Conservation (phyloP, 2,797 vertebrate species). For the Notolepis coatsorum region DNA sequence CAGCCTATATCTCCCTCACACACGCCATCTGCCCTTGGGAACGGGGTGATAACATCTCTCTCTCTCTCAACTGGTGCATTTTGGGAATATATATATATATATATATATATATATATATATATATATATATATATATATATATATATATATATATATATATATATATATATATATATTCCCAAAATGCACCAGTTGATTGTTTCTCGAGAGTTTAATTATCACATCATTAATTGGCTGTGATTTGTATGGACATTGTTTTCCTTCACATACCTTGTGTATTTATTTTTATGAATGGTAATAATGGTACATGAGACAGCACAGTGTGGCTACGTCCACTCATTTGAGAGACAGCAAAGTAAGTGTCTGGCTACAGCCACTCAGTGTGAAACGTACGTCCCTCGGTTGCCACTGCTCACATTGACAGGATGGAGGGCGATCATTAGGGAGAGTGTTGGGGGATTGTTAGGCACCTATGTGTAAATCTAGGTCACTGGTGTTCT, state of each 20-base stretch:
- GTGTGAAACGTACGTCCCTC: too few relatives aligned
- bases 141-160: background rate
- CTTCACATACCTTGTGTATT: background rate
- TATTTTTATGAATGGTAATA: slow-evolving; percentile 20
- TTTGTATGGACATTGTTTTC: slow-evolving; percentile 34
- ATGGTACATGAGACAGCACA: slow-evolving; percentile 10
- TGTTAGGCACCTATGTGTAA: slow-evolving; percentile 20
- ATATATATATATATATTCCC: slow-evolving; percentile 4
- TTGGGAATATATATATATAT: background rate
- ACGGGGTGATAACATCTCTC: background rate
- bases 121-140: background rate
- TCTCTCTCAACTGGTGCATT: slow-evolving; percentile 23
- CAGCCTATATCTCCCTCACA: background rate
- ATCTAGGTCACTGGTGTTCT: slow-evolving; percentile 32
- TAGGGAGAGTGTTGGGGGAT: background rate
- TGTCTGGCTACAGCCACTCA: background rate
- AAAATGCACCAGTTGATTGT: slow-evolving; percentile 36
- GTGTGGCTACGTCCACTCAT: background rate
- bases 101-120: background rate
- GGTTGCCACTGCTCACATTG: slow-evolving; percentile 13
- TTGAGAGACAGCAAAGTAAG: background rate
- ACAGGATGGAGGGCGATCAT: background rate
- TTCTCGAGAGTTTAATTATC: too few relatives aligned
- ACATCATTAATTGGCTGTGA: slow-evolving; percentile 45
- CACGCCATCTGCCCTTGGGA: background rate